Conservation (phyloP, 1,140 invertebrate genomes). For the Cherax destructor region DNA sequence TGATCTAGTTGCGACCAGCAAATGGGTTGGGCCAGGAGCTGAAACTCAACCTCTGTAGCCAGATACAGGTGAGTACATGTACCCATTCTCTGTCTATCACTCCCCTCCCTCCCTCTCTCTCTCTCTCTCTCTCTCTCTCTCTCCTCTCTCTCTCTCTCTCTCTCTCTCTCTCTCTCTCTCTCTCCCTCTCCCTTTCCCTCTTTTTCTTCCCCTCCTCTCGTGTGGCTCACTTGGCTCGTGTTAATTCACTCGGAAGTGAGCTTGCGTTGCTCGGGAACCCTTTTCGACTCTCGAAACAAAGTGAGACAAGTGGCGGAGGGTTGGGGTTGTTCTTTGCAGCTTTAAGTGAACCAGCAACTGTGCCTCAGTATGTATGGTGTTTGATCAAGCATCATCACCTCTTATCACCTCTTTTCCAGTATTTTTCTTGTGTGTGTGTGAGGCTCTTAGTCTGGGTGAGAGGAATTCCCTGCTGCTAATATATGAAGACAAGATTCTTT, state of each 20-base stretch:
- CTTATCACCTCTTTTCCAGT: neutral
- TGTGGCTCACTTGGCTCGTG: neutral
- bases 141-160: too few relatives aligned
- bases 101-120: too few relatives aligned
- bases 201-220: too few relatives aligned
- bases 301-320: neutral
- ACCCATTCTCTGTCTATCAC: too few relatives aligned
- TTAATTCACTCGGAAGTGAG: neutral
- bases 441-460: neutral
- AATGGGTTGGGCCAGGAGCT: too few relatives aligned
- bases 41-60: too few relatives aligned
- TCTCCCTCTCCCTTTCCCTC: too few relatives aligned
- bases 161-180: too few relatives aligned
- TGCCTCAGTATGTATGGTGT: neutral
- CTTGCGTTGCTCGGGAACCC: neutral
- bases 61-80: too few relatives aligned
- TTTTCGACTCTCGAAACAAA: neutral
- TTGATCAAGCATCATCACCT: conserved; percentile 9
- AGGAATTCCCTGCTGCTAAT: neutral
- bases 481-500: neutral
- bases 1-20: too few relatives aligned
- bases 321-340: neutral
- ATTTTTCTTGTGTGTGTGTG: neutral
- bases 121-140: too few relatives aligned
- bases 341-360: neutral